Percentiles rank a stretch among this genome's conserved stretches.
phyloP scores from a whole-genome alignment of 2,113 vertebrate species.

The Lepisosteus oculatus region DNA sequence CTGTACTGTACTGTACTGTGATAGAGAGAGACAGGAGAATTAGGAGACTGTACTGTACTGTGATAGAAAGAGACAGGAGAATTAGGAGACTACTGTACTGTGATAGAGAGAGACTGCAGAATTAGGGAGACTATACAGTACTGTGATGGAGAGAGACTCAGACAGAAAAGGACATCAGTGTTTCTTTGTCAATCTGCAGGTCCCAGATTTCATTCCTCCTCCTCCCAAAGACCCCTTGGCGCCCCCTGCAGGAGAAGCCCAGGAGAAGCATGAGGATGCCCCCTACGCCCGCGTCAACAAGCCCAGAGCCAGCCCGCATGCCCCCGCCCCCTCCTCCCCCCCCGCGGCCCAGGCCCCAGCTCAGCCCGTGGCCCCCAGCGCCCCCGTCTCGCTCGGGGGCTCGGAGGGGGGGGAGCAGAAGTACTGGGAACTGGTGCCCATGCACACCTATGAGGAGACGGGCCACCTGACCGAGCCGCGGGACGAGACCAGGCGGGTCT shows the following conservation, averaged over 20 bases:
- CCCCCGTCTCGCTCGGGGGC: background rate
- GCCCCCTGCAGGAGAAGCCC: background rate
- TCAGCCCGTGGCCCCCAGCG: background rate
- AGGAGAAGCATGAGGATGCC: slow-evolving; percentile 6
- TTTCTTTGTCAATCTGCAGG: background rate
- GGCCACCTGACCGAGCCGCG: background rate
- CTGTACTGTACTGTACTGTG: too few relatives aligned
- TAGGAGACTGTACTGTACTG: too few relatives aligned
- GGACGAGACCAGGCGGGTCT: background rate
- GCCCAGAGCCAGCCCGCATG: slow-evolving; percentile 5
- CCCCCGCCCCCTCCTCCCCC: background rate
- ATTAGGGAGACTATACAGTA: too few relatives aligned
- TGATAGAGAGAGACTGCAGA: too few relatives aligned
- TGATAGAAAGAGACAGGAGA: too few relatives aligned
- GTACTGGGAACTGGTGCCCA: slow-evolving; percentile 40
- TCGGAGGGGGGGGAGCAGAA: slow-evolving; percentile 20
- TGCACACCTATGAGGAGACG: slow-evolving; percentile 49
- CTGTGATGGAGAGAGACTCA: too few relatives aligned
- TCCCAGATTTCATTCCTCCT: slow-evolving; percentile 12
- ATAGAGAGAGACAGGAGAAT: too few relatives aligned
- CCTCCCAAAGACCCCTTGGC: too few relatives aligned
- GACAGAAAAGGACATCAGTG: too few relatives aligned
- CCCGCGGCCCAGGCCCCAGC: slow-evolving; percentile 3
- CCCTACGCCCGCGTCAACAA: slow-evolving; percentile 46
- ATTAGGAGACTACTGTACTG: too few relatives aligned